Evolutionary conservation across 1,140 invertebrate species (phyloP).

Genomic region (Monochamus saltuarius): DNA sequence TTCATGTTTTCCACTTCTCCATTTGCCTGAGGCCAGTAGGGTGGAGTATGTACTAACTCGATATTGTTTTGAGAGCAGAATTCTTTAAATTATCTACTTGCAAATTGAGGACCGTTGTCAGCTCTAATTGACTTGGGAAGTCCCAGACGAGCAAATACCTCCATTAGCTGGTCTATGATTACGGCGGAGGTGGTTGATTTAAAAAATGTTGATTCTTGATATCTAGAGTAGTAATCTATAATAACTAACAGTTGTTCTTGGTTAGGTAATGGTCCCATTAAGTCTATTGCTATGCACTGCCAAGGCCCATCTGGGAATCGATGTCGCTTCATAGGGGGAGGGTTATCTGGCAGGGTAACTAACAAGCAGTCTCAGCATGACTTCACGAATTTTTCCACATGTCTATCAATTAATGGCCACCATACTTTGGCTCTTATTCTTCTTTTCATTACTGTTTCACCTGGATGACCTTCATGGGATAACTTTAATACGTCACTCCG

Average conservation of each 20-base stretch:
- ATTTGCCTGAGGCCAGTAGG: slow-evolving; percentile 44
- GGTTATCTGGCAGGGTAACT: slow-evolving; percentile 18
- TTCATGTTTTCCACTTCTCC: slow-evolving; percentile 48
- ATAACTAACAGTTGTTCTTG: slow-evolving; percentile 31
- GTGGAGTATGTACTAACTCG: slow-evolving; percentile 19
- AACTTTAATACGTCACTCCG: slow-evolving; percentile 29
- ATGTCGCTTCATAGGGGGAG: slow-evolving; percentile 31
- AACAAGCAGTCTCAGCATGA: slow-evolving; percentile 23
- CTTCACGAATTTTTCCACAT: slow-evolving; percentile 39
- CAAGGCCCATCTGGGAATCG: slow-evolving; percentile 38
- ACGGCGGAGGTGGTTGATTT: slow-evolving; percentile 15
- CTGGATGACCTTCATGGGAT: slow-evolving; percentile 45
- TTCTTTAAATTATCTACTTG: slow-evolving; percentile 33
- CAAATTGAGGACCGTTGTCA: slow-evolving; percentile 42
- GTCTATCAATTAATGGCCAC: slow-evolving; percentile 46
- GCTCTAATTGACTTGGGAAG: slow-evolving; percentile 25
- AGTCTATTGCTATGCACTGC: slow-evolving; percentile 33
- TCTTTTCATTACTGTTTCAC: slow-evolving; percentile 43
- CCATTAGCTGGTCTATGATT: no score
- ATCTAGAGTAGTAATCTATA: slow-evolving; percentile 38
- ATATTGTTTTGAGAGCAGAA: slow-evolving; percentile 30
- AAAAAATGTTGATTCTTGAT: slow-evolving; percentile 29
- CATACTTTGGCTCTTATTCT: slow-evolving; percentile 47
- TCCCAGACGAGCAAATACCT: slow-evolving; percentile 29
- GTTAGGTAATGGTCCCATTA: slow-evolving; percentile 33